Evolutionary conservation across 2,797 vertebrate species (phyloP).

Genomic region (Phrynocephalus forsythii): DNA sequence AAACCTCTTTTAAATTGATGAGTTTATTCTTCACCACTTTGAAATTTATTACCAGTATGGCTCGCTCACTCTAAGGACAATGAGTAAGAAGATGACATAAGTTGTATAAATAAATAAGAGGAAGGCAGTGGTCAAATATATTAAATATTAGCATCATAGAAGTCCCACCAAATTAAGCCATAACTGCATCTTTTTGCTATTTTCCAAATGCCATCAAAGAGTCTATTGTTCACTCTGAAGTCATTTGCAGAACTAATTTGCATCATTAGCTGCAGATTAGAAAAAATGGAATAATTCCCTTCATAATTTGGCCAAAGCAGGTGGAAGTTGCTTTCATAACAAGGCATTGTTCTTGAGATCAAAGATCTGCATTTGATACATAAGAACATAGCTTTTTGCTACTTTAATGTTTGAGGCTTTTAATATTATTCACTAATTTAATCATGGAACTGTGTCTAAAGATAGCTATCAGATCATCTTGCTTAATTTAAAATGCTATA

Average conservation of each 20-base stretch:
- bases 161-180: conserved; percentile 24
- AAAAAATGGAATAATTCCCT: conserved; percentile 22
- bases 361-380: conserved; percentile 64
- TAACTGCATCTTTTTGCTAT: not conserved
- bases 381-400: conserved; percentile 49
- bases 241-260: conserved; percentile 48
- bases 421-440: conserved; percentile 43
- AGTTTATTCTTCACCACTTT: not conserved
- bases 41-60: not conserved
- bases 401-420: conserved; percentile 61
- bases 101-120: too few relatives aligned
- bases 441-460: conserved; percentile 60
- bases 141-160: conserved; percentile 2
- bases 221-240: not conserved
- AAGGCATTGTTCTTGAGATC: conserved; percentile 54
- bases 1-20: not conserved
- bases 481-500: conserved; percentile 4
- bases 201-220: conserved; percentile 24
- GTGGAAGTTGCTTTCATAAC: conserved; percentile 30
- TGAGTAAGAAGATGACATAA: not conserved
- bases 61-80: not conserved
- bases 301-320: conserved; percentile 42
- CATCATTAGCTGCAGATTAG: conserved; percentile 38
- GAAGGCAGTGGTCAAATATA: conserved; percentile 8
- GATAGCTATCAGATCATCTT: conserved; percentile 53